Conservation (phyloP, 37 sponge, comb jelly and placozoan species). For the Dysidea cf. avara region DNA sequence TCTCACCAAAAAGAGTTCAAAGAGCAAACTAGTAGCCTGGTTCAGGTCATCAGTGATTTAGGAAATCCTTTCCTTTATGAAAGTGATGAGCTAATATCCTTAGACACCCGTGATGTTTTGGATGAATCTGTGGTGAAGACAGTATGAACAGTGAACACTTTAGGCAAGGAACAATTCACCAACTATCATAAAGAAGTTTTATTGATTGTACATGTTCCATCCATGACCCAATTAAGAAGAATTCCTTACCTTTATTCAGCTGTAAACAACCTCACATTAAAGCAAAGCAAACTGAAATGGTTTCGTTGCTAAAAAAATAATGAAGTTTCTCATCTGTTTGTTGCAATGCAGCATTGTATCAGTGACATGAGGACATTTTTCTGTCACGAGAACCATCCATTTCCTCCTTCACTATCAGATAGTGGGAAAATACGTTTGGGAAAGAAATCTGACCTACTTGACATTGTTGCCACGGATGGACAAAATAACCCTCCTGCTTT, state of each 20-base stretch:
- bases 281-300: not conserved
- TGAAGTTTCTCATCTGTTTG: constrained; percentile 5
- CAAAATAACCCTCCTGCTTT: too few species aligned
- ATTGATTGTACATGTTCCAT: not conserved
- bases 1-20: not conserved
- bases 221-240: too few species aligned
- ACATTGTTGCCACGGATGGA: too few species aligned
- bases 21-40: not conserved
- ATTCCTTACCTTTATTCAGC: not conserved
- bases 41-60: not conserved
- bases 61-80: too few species aligned
- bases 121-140: not conserved
- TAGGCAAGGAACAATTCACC: not conserved
- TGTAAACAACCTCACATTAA: too few species aligned
- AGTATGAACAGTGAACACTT: not conserved
- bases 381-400: constrained; percentile 6
- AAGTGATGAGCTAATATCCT: too few species aligned
- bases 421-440: too few species aligned
- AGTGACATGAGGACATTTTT: constrained; percentile 9
- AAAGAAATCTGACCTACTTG: too few species aligned
- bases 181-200: not conserved
- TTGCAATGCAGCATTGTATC: constrained; percentile 1
- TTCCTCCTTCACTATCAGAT: constrained; percentile 16
- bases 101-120: not conserved
- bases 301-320: constrained; percentile 8